Evolutionary conservation across 2,113 vertebrate genomes (phyloP).

Genomic region (Tragelaphus buxtoni): DNA sequence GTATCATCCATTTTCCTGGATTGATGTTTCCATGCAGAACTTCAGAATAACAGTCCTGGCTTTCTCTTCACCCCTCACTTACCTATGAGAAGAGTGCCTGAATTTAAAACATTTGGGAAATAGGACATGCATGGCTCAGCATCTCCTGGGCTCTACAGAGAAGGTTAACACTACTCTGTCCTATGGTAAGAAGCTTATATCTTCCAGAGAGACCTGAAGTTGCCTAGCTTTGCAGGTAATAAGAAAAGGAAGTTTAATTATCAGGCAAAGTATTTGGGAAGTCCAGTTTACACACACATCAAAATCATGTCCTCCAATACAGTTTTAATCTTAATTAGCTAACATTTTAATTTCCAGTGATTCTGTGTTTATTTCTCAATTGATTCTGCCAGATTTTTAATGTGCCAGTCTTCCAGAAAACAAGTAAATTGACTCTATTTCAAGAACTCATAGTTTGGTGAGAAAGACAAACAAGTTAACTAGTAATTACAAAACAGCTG

Average conservation of each 20-base stretch:
- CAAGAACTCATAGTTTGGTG: not conserved
- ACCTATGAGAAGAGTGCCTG: not conserved
- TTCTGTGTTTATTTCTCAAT: not conserved
- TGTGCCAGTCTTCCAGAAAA: not conserved
- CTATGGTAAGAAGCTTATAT: not conserved
- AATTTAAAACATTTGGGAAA: not conserved
- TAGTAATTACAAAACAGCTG: not conserved
- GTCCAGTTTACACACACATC: not conserved
- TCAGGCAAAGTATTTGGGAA: not conserved
- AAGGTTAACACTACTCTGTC: not conserved
- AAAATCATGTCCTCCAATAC: not conserved
- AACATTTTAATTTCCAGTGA: not conserved
- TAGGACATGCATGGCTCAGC: not conserved
- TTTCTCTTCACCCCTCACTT: not conserved
- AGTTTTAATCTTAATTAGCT: not conserved
- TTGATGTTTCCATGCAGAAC: not conserved
- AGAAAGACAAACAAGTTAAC: slow-evolving; percentile 3
- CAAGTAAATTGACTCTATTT: not conserved
- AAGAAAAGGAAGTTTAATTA: not conserved
- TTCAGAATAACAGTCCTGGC: not conserved
- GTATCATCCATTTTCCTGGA: not conserved
- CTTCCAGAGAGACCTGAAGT: not conserved
- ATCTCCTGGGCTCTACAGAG: not conserved
- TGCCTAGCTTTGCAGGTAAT: not conserved
- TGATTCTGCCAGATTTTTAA: not conserved